Percentiles rank a stretch among this genome's conserved stretches.
Evolutionary conservation across 2,888 invertebrate genomes (phyloP).

Genomic region (Cancer borealis): DNA sequence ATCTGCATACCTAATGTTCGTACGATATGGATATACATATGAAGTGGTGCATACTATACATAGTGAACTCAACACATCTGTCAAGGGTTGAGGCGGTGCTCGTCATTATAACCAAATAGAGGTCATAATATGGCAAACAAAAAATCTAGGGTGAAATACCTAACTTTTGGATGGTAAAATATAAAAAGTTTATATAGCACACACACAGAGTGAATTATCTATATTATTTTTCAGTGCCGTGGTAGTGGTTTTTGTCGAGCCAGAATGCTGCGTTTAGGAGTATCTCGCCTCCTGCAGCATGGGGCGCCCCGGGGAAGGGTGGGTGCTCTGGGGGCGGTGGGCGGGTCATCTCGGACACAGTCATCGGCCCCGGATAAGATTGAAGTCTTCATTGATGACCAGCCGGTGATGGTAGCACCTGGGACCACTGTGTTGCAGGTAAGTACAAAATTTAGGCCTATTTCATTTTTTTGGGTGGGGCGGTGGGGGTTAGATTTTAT

Average conservation of each 20-base stretch:
- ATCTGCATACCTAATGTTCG: no score
- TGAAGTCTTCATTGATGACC: conserved; percentile 98
- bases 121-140: no score
- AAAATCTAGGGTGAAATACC: no score
- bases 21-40: no score
- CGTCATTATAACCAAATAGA: no score
- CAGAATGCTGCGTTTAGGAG: conserved; percentile 70
- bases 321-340: conserved; percentile 35
- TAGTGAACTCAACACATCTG: no score
- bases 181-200: no score
- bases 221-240: neutral
- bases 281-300: conserved; percentile 66
- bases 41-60: no score
- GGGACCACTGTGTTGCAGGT: conserved; percentile 98
- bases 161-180: no score
- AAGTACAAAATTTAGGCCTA: neutral
- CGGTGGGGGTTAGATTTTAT: neutral
- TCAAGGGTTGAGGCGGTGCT: no score
- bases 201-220: neutral
- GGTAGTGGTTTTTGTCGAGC: neutral
- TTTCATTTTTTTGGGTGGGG: neutral
- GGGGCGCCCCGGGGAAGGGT: conserved; percentile 41
- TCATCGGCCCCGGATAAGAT: conserved; percentile 86
- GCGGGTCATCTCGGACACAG: conserved; percentile 44
- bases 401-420: conserved; percentile 94